Conservation (phyloP, 2,113 vertebrate species). For the Tenebrosternarchus preto region DNA sequence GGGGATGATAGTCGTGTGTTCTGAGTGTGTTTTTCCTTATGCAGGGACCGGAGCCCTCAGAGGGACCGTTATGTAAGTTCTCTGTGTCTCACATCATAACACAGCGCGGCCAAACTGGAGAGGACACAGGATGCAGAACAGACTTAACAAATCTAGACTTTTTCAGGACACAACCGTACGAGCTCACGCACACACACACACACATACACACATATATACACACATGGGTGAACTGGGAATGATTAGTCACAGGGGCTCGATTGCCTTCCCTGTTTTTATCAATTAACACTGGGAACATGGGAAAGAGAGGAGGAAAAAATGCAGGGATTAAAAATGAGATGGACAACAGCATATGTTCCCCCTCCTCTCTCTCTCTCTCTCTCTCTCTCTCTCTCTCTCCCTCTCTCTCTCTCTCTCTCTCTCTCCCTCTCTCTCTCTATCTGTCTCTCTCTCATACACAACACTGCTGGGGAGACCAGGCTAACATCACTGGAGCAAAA, state of each 20-base stretch:
- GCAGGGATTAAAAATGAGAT: constrained; percentile 73
- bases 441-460: constrained; percentile 32
- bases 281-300: constrained; percentile 80
- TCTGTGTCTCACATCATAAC: constrained; percentile 24
- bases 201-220: constrained; percentile 24
- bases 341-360: constrained; percentile 75
- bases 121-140: constrained; percentile 30
- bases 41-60: background rate
- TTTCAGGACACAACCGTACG: constrained; percentile 24
- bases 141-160: constrained; percentile 34
- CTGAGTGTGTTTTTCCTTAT: constrained; percentile 23
- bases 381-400: constrained; percentile 41
- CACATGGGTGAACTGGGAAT: constrained; percentile 49
- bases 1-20: background rate
- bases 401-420: constrained; percentile 37
- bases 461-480: constrained; percentile 14
- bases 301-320: constrained; percentile 73
- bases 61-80: background rate
- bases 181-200: constrained; percentile 22
- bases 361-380: constrained; percentile 38
- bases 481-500: no score
- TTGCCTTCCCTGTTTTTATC: constrained; percentile 76
- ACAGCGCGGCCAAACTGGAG: constrained; percentile 9
- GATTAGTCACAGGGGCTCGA: constrained; percentile 71
- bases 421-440: constrained; percentile 25